A percentile compares a stretch with the other conserved stretches of the same genome.
Evolutionary conservation across 2,797 vertebrate genomes (phyloP).

Genomic region (Cyclura pinguis): DNA sequence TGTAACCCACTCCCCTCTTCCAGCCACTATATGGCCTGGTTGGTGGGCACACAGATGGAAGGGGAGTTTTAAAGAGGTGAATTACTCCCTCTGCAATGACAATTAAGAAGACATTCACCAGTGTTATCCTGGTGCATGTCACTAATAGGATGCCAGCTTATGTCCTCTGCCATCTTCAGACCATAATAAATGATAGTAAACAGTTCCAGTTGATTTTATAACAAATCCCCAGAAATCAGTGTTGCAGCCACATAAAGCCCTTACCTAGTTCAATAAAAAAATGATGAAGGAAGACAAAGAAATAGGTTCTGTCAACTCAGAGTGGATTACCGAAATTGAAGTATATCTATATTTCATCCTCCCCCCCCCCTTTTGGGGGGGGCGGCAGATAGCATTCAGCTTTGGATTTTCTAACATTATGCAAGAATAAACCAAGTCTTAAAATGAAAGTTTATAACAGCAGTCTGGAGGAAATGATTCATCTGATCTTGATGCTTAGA

Average conservation of each 20-base stretch:
- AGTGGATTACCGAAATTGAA: conserved; percentile 24
- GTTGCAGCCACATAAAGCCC: conserved; percentile 26
- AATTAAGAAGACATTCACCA: too few relatives aligned
- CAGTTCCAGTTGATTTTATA: background rate
- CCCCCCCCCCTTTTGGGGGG: conserved; percentile 17
- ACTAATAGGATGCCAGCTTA: too few relatives aligned
- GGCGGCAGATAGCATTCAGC: background rate
- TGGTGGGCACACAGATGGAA: too few relatives aligned
- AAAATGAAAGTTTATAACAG: conserved; percentile 27
- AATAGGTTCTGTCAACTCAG: background rate
- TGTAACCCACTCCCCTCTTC: too few relatives aligned
- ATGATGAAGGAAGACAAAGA: background rate
- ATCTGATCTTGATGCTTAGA: conserved; percentile 47
- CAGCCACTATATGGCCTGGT: too few relatives aligned
- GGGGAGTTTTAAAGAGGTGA: too few relatives aligned
- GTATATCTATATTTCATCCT: background rate
- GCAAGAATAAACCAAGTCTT: conserved; percentile 36
- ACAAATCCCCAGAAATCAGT: conserved; percentile 23
- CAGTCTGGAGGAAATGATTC: conserved; percentile 49
- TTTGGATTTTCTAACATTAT: conserved; percentile 25
- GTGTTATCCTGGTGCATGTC: background rate
- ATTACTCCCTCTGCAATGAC: too few relatives aligned
- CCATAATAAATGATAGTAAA: conserved; percentile 32
- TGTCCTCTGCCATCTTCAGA: conserved; percentile 30
- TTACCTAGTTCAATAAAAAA: conserved; percentile 10